Evolutionary conservation across 2,797 vertebrate species (phyloP).

Genomic region (Sebastes kiyomatsui): DNA sequence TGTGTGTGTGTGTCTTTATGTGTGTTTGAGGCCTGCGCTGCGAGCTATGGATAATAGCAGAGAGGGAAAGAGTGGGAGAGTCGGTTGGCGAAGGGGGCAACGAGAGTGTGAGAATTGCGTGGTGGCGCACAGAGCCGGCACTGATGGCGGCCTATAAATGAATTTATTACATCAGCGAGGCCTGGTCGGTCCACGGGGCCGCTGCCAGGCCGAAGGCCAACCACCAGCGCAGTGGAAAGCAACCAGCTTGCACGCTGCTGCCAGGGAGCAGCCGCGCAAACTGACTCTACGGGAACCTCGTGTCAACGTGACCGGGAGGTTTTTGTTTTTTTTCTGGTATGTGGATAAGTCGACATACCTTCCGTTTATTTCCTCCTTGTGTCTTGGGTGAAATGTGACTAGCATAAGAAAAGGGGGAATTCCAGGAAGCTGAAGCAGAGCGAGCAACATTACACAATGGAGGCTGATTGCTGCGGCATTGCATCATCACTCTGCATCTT

Average conservation of each 20-base stretch:
- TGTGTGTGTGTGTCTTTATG: neutral
- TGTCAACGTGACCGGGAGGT: neutral
- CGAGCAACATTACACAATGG: conserved; percentile 68
- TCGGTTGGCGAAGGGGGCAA: conserved; percentile 16
- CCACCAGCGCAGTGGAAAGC: conserved; percentile 52
- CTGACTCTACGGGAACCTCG: neutral
- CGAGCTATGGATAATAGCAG: conserved; percentile 39
- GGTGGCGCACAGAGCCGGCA: conserved; percentile 52
- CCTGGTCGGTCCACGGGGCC: conserved; percentile 22
- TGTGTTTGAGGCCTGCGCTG: conserved; percentile 13
- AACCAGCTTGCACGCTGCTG: conserved; percentile 28
- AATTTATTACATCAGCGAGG: conserved; percentile 70
- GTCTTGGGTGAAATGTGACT: conserved; percentile 54
- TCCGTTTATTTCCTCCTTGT: conserved; percentile 19
- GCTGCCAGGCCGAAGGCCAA: conserved; percentile 49
- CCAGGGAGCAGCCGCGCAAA: conserved; percentile 23
- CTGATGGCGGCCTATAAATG: conserved; percentile 51
- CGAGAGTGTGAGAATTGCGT: conserved; percentile 73
- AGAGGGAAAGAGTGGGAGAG: conserved; percentile 26
- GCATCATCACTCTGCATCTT: conserved; percentile 70
- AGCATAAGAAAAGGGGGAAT: conserved; percentile 63
- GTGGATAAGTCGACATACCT: conserved; percentile 3
- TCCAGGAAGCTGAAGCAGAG: conserved; percentile 62
- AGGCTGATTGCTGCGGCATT: conserved; percentile 70
- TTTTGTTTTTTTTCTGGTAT: neutral